A percentile compares a stretch with the other conserved stretches of the same genome.
phyloP scores from a whole-genome alignment of 1,140 invertebrate genomes.

The Trichonephila clavipes region DNA sequence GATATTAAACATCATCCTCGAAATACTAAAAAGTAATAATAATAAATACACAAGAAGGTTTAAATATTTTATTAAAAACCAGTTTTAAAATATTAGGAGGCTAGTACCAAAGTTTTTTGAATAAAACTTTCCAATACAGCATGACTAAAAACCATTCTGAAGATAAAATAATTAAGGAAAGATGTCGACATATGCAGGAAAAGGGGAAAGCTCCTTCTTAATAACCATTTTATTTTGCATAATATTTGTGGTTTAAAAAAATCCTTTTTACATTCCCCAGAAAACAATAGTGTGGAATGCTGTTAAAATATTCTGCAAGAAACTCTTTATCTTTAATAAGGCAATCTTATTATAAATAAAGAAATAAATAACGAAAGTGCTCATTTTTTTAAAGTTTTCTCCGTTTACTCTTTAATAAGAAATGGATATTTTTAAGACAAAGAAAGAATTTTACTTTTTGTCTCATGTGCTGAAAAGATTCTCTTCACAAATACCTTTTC shows the following conservation, averaged over 20 bases:
- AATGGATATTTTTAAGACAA: slow-evolving; percentile 7
- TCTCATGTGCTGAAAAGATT: background rate
- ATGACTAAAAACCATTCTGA: no score
- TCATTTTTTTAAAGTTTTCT: no score
- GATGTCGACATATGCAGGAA: no score
- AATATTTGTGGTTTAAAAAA: background rate
- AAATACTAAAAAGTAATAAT: no score
- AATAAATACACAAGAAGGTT: no score
- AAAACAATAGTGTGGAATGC: background rate
- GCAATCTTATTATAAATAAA: background rate
- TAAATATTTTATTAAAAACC: no score
- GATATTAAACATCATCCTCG: no score
- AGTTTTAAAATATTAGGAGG: no score
- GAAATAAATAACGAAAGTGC: no score
- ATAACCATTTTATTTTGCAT: background rate
- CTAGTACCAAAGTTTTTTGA: no score
- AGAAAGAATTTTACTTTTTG: background rate
- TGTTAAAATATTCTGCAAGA: background rate
- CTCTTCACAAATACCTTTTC: background rate
- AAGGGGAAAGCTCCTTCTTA: no score
- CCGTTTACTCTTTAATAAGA: background rate
- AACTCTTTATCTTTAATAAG: background rate
- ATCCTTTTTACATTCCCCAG: background rate
- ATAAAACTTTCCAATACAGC: background rate
- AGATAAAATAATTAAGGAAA: no score